Percentiles rank a stretch among this genome's conserved stretches.
Conservation (phyloP, 2,797 vertebrate genomes). For the Lindbergichthys nudifrons region DNA sequence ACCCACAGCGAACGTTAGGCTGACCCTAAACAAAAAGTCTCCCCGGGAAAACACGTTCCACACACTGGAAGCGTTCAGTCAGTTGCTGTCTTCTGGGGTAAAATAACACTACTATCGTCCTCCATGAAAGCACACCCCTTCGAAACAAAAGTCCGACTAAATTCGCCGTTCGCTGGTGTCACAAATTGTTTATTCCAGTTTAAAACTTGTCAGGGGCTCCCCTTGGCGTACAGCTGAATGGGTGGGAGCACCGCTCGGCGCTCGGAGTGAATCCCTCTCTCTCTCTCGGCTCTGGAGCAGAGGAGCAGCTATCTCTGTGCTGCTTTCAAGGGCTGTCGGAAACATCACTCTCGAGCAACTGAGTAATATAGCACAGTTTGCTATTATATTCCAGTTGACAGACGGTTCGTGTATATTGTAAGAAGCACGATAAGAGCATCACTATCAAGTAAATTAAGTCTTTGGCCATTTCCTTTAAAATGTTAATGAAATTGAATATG, state of each 20-base stretch:
- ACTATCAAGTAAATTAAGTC: no score
- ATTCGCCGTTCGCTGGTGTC: not conserved
- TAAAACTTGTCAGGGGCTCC: conserved; percentile 35
- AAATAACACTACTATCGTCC: not conserved
- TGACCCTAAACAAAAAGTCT: conserved; percentile 62
- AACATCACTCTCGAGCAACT: rapidly evolving
- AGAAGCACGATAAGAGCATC: no score
- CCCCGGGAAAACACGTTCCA: conserved; percentile 47
- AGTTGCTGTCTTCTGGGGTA: not conserved
- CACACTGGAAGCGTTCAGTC: conserved; percentile 33
- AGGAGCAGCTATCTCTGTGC: conserved; percentile 50
- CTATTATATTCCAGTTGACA: no score
- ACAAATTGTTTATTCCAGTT: conserved; percentile 21
- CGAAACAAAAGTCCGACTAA: not conserved
- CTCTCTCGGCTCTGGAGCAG: not conserved
- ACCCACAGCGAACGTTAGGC: conserved; percentile 27
- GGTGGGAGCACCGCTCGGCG: conserved; percentile 27
- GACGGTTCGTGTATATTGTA: no score
- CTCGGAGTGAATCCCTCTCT: not conserved
- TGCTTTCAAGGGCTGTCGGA: conserved; percentile 55
- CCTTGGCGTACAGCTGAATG: not conserved
- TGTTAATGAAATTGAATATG: no score
- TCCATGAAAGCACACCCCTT: not conserved
- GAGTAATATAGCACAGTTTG: not conserved
- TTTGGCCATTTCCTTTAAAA: no score